Evolutionary conservation across 2,888 invertebrate genomes (phyloP), one percentile per base, ranked within the genome.

Genomic region (Chrysolina haemoptera): DNA sequence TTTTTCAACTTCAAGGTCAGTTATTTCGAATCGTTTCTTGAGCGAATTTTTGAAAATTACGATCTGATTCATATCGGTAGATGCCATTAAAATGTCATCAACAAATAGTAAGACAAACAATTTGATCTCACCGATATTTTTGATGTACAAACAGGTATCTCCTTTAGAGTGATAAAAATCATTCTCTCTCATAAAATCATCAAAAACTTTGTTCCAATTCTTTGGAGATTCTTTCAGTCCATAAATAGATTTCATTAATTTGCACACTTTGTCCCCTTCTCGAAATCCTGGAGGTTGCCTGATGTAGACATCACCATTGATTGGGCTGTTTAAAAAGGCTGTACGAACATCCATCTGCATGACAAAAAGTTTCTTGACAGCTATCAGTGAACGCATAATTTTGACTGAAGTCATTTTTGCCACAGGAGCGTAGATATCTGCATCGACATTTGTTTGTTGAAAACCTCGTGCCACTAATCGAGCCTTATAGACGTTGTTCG

Each of bases 191-290:
- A 55, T 55, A 16, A 20, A 55, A 55, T 55, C 12, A 11, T 55
- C 55, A 16, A 55, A 55, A 55, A 55, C 55, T 55, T 12, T 55
- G 12, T 55, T 55, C 55, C 55, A 55, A 55, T 18, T 55, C 10
- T 20, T 55, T 55, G 55, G 55, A 18, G 55, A 55, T 55, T 55
- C 55, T 55, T n/a, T 55, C 16, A 55, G n/a, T 3, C 55, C 55
- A 20, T 55, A 43, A 4, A 43, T 43, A 8, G 43, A 43, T 43
- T 43, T 43, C 43, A 12, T 8, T 43, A 43, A 43, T 43, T 43
- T 43, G 14, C 43, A 43, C 14, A 43, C 43, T 8, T 43, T 43
- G 43, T 14, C 43, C 12, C 43, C 43, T 43, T 43, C 43, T 43
- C 43, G 43, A 43, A 43, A 43, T 43, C 43, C 43, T 14, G 43